phyloP scores from a whole-genome alignment of 2,113 vertebrate species.

The Elephantulus edwardii region DNA sequence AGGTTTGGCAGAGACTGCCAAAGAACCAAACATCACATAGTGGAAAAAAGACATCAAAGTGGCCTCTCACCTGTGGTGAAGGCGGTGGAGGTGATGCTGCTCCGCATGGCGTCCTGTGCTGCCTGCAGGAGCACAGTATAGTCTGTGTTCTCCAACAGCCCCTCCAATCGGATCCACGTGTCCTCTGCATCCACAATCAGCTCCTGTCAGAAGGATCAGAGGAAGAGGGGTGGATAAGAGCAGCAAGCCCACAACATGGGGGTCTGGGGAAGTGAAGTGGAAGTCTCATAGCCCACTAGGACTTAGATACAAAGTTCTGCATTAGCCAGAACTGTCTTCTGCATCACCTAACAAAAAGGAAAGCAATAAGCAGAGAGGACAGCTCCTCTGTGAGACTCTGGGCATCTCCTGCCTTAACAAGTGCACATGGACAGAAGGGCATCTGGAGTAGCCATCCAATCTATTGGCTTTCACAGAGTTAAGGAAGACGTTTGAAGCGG shows the following conservation, averaged over 20 bases:
- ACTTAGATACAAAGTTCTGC: neutral
- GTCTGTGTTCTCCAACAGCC: constrained; percentile 92
- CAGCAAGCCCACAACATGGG: neutral
- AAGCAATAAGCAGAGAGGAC: neutral
- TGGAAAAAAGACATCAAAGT: neutral
- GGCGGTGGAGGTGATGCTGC: constrained; percentile 86
- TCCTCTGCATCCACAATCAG: constrained; percentile 97
- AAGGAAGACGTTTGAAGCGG: neutral
- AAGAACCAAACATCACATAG: neutral
- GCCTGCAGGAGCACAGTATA: constrained; percentile 94
- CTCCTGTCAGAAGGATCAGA: constrained; percentile 85
- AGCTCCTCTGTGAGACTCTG: neutral
- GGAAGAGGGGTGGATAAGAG: constrained; percentile 41
- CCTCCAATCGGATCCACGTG: constrained; percentile 97
- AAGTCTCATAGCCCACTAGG: neutral
- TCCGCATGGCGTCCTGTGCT: constrained; percentile 89
- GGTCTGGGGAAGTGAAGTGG: neutral
- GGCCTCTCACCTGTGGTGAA: constrained; percentile 93
- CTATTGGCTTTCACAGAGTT: neutral
- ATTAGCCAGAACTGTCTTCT: neutral
- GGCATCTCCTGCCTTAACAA: neutral
- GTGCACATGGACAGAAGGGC: neutral
- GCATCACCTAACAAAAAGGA: neutral
- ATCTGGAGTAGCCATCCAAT: neutral
- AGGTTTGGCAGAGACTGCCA: neutral